phyloP scores from a whole-genome alignment of 2,888 invertebrate species.

The Chymomyza amoena region DNA sequence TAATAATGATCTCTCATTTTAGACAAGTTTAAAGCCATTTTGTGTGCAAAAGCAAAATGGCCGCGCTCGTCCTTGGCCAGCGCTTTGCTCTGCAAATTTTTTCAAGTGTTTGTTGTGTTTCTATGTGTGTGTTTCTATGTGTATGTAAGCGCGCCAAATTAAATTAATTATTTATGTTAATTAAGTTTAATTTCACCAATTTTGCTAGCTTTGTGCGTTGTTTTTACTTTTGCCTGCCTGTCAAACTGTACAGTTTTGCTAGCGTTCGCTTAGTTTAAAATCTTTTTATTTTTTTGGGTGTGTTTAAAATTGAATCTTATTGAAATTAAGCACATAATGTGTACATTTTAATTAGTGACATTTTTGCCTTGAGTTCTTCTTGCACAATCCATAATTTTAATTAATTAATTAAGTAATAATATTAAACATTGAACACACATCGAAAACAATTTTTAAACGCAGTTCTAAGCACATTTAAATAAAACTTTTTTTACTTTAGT shows the following conservation, averaged over 20 bases:
- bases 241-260: slow-evolving; percentile 35
- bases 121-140: slow-evolving; percentile 5
- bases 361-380: slow-evolving; percentile 1
- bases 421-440: background rate
- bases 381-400: background rate
- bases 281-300: background rate
- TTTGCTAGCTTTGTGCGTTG: slow-evolving; percentile 68
- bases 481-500: slow-evolving; percentile 17
- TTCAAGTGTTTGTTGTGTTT: background rate
- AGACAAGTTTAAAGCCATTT: background rate
- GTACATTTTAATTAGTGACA: background rate
- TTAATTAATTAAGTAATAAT: background rate
- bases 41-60: background rate
- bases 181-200: slow-evolving; percentile 64
- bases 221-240: slow-evolving; percentile 27
- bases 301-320: background rate
- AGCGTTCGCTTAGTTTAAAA: slow-evolving; percentile 10
- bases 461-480: slow-evolving; percentile 41
- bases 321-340: background rate
- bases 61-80: slow-evolving; percentile 2
- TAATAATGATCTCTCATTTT: slow-evolving; percentile 32
- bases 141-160: slow-evolving; percentile 14
- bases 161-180: slow-evolving; percentile 22
- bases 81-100: background rate
- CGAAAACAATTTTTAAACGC: background rate